Conservation (phyloP, 2,888 invertebrate genomes). For the Atethmia centrago region DNA sequence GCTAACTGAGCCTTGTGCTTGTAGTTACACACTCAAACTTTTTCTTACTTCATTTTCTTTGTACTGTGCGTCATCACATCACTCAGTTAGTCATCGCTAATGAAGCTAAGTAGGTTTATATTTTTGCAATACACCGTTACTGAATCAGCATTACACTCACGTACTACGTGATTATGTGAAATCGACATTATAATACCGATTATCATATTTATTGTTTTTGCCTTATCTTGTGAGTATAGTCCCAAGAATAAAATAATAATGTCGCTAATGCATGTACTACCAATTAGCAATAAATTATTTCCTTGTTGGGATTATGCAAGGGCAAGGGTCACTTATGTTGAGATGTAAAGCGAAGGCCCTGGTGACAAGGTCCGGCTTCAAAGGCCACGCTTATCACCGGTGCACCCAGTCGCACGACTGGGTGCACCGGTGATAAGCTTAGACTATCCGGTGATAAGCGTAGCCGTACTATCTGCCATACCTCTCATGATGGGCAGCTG, state of each 20-base stretch:
- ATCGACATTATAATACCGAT: conserved; percentile 24
- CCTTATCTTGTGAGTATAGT: conserved; percentile 18
- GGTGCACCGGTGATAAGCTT: no score
- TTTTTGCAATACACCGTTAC: conserved; percentile 58
- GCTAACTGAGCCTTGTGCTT: conserved; percentile 38
- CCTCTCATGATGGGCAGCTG: background rate
- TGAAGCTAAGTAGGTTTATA: conserved; percentile 60
- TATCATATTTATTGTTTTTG: conserved; percentile 32
- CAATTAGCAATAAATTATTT: conserved; percentile 29
- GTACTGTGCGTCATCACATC: conserved; percentile 60
- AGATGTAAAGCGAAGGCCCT: background rate
- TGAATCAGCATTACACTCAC: conserved; percentile 63
- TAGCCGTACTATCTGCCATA: no score
- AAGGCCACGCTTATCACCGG: background rate
- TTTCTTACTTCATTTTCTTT: conserved; percentile 55
- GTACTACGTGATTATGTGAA: conserved; percentile 50
- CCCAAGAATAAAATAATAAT: conserved; percentile 13
- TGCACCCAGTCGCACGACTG: background rate
- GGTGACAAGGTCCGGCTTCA: background rate
- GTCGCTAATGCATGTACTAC: conserved; percentile 23
- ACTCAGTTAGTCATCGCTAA: conserved; percentile 62
- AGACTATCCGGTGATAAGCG: no score
- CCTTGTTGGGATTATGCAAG: conserved; percentile 14
- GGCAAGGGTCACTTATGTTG: conserved; percentile 14
- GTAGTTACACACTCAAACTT: conserved; percentile 41